Evolutionary conservation across 2,113 vertebrate species (phyloP), one percentile per base, ranked within the genome.

Genomic region (Paralichthys olivaceus): DNA sequence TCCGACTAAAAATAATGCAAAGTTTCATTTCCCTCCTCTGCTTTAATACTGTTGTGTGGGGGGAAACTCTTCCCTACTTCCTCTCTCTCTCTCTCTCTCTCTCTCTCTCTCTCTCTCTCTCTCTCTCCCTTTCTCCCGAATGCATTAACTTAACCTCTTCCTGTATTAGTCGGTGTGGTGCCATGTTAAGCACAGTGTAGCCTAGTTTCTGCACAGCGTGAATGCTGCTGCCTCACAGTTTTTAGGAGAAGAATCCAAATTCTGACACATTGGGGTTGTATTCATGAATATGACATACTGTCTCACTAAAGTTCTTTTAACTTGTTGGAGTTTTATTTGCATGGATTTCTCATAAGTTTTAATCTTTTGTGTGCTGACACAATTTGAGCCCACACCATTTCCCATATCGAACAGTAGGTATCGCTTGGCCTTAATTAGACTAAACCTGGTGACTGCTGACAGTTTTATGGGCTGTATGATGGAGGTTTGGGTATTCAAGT

Each of bases 221-320:
- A 81, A 51, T 8, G 76, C 53, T 19, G 63, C 83, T 43, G 79
- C 79, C 69, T 79, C 66, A 58, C 77, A 45, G 70, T 40, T 75
- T 88, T 81, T 77, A 75, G 89, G 62, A 80, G 79, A 75, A 59
- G 79, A 75, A 86, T 84, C 83, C 80, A 63, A 77, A 84, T 62
- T 75, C 71, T 91, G 91, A 92, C 87, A 90, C 87, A 92, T 91
- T 90, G 83, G 76, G 89, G 90, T 89, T 91, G 87, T 82, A 54
- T 75, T 87, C 82, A 85, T 87, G 86, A 84, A 79, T 74, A 57
- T 82, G 84, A 81, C 80, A 74, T 26, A 19, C 73, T 69, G 75
- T 85, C 72, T 47, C 23, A 65, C 47, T 59, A 17, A 75, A 77
- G 60, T 58, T 81, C 37, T 56, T 68, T 79, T 22, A 45, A 63